Base-by-base conservation (phyloP, 2,113 vertebrate species). In the Phalacrocorax brasilianus region DNA sequence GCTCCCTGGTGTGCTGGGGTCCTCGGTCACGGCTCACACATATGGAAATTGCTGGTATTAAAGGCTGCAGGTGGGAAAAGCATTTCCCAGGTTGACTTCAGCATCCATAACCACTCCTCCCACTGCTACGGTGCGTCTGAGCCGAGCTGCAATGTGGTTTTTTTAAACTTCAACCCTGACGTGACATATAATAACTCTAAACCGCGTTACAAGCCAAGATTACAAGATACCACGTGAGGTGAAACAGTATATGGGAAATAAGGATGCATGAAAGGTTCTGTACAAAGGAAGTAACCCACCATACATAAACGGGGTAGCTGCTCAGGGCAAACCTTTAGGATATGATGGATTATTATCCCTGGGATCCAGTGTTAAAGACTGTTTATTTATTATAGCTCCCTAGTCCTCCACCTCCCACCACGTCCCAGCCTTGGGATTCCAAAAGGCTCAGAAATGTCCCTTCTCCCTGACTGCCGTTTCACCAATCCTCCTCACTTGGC, bases 191-290 rank as follows among this genome's bases (percentile, higher is more conserved):
- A 81, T 81, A 84, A 92, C 71, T 80, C 77, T 50, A 33, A 93
- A 89, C 24, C 74, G 75, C 12, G 0, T 55, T 89, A 85, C 44
- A 85, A 93, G 92, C 45, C 77, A 89, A 91, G 86, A 93, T 87
- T 82, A 79, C 85, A 91, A 97, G 88, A 88, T 81, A 92, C 49
- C 90, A 91, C 76, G 65, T 1, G 75, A 78, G 40, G 61, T 95
- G 92, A 96, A 95, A 96, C 71, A 67, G 32, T 87, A 89, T 92
- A 94, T 82, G 95, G 79, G 91, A 89, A 96, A 87, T 88, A 56
- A 77, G 56, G 74, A 87, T 89, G 65, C 95, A 73, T 93, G 92
- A 88, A 82, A 93, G 50, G 38, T 91, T 93, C 88, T 40, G 75
- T 73, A 77, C 91, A 95, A 93, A 97, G 86, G 88, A 89, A 96